Percentiles rank a stretch among this genome's conserved stretches.
These are phyloP conservation scores for Frieseomelitta varia DNA, from an alignment of 1,140 invertebrate species.

Conservation along the genomic window DNA sequence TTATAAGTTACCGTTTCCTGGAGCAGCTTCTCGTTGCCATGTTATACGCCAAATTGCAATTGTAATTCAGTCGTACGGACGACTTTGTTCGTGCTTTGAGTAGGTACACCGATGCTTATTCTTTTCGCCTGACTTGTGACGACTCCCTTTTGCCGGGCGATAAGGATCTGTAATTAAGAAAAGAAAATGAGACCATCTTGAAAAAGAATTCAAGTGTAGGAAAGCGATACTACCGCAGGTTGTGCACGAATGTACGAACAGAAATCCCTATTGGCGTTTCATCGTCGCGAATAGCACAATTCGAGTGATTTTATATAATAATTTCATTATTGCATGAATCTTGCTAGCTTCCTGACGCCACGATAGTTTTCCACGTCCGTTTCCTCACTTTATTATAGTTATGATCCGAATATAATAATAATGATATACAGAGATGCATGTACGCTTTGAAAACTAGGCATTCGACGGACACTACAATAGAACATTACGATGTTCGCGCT, in stretches of 20 bases:
- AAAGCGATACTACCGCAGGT: not conserved
- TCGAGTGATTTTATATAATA: slow-evolving; percentile 40
- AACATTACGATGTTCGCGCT: not conserved
- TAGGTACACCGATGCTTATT: not conserved
- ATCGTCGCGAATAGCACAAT: not conserved
- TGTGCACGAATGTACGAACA: not conserved
- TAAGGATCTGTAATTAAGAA: slow-evolving; percentile 14
- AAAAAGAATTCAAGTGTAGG: not conserved
- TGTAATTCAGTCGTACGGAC: slow-evolving; percentile 2
- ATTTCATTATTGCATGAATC: slow-evolving; percentile 25
- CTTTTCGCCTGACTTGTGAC: not conserved
- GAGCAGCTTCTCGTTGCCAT: slow-evolving; percentile 39
- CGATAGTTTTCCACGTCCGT: slow-evolving; percentile 65
- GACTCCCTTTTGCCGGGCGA: not conserved
- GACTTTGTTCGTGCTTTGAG: not conserved
- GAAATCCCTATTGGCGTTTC: not conserved
- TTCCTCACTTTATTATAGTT: slow-evolving; percentile 49
- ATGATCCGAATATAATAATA: not conserved
- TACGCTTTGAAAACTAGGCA: not conserved
- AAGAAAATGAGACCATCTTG: not conserved
- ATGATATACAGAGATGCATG: not conserved
- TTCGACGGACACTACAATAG: not conserved
- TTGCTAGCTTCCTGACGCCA: slow-evolving; percentile 21
- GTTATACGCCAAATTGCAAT: slow-evolving; percentile 39
- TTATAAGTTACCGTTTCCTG: slow-evolving; percentile 55